Conservation (phyloP, 2,113 vertebrate species). For the Bungarus multicinctus region DNA sequence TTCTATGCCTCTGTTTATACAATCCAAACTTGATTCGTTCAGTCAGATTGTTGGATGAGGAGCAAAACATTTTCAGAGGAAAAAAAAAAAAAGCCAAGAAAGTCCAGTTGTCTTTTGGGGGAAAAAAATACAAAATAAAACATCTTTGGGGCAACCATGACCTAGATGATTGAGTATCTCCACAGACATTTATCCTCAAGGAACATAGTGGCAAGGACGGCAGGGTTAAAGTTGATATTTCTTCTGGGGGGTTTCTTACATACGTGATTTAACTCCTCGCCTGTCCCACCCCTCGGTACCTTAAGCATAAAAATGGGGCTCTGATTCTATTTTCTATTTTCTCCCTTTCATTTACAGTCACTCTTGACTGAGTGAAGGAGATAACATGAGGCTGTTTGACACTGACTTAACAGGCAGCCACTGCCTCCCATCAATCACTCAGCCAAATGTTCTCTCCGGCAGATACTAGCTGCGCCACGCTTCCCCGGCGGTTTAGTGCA, state of each 20-base stretch:
- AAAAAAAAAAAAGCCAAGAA: no score
- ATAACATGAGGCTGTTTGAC: not conserved
- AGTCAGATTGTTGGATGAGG: no score
- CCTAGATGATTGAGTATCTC: not conserved
- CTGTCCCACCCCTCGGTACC: not conserved
- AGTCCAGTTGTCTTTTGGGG: no score
- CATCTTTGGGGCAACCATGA: no score
- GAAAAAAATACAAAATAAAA: no score
- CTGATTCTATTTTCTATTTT: not conserved
- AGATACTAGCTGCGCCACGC: not conserved
- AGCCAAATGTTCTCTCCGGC: not conserved
- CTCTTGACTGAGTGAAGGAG: not conserved
- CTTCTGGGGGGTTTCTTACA: not conserved
- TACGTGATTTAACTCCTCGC: not conserved
- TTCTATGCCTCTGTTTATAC: no score
- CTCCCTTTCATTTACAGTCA: not conserved
- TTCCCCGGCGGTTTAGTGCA: constrained; percentile 7
- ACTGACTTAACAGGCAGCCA: constrained; percentile 11
- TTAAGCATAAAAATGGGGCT: not conserved
- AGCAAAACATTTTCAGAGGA: no score
- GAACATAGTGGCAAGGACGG: not conserved
- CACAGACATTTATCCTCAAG: not conserved
- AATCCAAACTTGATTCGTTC: no score
- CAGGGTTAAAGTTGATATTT: not conserved
- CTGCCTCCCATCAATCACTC: not conserved